These are phyloP conservation scores for Silurus lanzhouensis DNA, from an alignment of 2,797 vertebrate genomes.

Conservation along the genomic window DNA sequence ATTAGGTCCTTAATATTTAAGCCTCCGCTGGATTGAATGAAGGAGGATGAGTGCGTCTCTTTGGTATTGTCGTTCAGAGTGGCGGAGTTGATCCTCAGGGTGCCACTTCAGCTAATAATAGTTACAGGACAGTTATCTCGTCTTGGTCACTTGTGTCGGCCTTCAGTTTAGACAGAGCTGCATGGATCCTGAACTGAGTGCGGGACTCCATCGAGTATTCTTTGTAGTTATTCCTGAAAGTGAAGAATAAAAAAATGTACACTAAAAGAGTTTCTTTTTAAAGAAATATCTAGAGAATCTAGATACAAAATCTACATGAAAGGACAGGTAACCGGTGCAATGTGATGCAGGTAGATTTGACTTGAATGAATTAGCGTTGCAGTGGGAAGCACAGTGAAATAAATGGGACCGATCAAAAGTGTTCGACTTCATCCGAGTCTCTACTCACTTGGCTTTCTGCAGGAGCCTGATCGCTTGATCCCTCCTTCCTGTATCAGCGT, in stretches of 20 bases:
- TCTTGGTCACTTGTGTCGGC: slow-evolving; percentile 72
- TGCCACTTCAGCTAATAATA: not conserved
- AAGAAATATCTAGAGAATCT: not conserved
- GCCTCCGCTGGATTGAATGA: slow-evolving; percentile 1
- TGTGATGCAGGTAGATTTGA: not conserved
- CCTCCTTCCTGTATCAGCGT: slow-evolving; percentile 71
- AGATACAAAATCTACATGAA: too few relatives aligned
- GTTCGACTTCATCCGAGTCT: not conserved
- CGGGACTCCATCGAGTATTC: slow-evolving; percentile 87
- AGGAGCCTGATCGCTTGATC: slow-evolving; percentile 78
- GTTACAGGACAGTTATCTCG: slow-evolving; percentile 66
- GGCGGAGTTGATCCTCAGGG: not conserved
- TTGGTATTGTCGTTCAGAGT: slow-evolving; percentile 7
- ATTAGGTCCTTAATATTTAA: slow-evolving; percentile 6
- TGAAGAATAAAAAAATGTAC: not conserved
- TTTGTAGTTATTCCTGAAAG: slow-evolving; percentile 82
- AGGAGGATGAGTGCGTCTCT: not conserved
- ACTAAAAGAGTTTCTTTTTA: not conserved
- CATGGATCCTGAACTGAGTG: slow-evolving; percentile 83
- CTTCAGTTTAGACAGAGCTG: slow-evolving; percentile 81
- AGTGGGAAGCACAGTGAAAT: not conserved
- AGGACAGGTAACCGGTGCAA: not conserved
- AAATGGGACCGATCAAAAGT: not conserved
- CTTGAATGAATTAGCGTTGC: not conserved
- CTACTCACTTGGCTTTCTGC: slow-evolving; percentile 81